These are phyloP conservation scores for Homalodisca vitripennis DNA, from an alignment of 1,140 invertebrate species.

Conservation along the genomic window DNA sequence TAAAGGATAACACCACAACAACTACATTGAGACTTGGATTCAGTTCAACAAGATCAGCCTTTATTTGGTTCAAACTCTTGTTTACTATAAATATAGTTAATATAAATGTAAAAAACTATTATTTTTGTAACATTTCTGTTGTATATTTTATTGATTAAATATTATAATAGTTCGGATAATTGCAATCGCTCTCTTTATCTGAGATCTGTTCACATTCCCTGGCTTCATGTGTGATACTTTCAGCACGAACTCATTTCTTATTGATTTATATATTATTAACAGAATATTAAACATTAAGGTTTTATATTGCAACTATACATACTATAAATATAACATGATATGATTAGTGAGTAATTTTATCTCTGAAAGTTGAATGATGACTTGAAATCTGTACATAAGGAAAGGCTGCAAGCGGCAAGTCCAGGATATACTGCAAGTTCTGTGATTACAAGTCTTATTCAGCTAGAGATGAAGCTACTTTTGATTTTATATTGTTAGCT, in stretches of 20 bases:
- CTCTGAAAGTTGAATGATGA: constrained; percentile 1
- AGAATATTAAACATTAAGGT: constrained; percentile 14
- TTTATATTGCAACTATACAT: constrained; percentile 26
- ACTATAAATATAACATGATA: constrained; percentile 15
- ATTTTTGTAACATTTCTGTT: no score
- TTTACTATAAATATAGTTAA: no score
- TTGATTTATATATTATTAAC: constrained; percentile 9
- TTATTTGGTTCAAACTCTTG: no score
- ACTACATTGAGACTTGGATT: no score
- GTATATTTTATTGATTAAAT: no score
- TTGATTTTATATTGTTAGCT: constrained; percentile 11
- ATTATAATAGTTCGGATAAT: no score
- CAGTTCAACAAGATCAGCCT: no score
- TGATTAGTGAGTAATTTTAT: constrained; percentile 8
- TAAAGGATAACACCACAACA: no score
- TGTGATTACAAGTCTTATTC: not conserved
- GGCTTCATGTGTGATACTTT: constrained; percentile 18
- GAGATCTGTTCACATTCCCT: constrained; percentile 21
- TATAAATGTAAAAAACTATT: no score
- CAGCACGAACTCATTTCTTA: constrained; percentile 6
- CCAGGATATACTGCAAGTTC: not conserved
- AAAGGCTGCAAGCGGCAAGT: no score
- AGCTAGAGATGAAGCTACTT: constrained; percentile 7
- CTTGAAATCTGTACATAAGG: not conserved
- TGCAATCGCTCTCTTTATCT: constrained; percentile 1